Evolutionary conservation across 2,888 invertebrate genomes (phyloP).

Genomic region (Dryococelus australis): DNA sequence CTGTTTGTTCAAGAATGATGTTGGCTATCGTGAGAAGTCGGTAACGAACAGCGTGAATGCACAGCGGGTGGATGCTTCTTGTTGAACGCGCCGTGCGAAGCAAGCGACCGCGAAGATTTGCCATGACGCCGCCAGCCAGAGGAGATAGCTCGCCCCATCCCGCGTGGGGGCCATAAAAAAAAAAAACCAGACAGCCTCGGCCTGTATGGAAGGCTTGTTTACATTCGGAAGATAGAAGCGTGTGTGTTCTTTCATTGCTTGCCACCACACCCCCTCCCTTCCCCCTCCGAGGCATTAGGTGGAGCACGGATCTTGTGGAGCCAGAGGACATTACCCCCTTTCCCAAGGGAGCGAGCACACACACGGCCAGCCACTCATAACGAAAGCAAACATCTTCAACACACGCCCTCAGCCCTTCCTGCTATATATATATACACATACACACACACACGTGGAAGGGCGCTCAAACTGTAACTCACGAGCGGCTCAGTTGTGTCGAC

Average conservation of each 20-base stretch:
- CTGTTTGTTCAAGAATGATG: too few relatives aligned
- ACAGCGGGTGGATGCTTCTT: background rate
- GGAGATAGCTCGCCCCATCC: background rate
- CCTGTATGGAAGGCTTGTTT: background rate
- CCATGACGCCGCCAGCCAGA: background rate
- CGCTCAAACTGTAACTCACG: background rate
- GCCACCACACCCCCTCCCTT: background rate
- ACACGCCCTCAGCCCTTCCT: background rate
- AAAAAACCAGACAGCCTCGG: background rate
- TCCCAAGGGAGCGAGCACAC: background rate
- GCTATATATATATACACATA: background rate
- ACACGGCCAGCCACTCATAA: background rate
- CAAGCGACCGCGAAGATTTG: background rate
- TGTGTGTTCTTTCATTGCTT: constrained; percentile 3
- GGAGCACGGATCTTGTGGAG: background rate
- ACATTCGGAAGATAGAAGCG: constrained; percentile 13
- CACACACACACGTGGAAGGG: background rate
- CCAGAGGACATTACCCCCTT: background rate
- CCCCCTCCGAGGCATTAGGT: background rate
- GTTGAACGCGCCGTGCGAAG: background rate
- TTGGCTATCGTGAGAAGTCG: too few relatives aligned
- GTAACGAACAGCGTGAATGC: too few relatives aligned
- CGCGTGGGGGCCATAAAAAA: background rate
- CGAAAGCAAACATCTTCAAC: background rate
- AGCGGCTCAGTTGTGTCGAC: background rate